Conservation (phyloP, 2,888 invertebrate genomes). For the Macrosoma leucophasiata region DNA sequence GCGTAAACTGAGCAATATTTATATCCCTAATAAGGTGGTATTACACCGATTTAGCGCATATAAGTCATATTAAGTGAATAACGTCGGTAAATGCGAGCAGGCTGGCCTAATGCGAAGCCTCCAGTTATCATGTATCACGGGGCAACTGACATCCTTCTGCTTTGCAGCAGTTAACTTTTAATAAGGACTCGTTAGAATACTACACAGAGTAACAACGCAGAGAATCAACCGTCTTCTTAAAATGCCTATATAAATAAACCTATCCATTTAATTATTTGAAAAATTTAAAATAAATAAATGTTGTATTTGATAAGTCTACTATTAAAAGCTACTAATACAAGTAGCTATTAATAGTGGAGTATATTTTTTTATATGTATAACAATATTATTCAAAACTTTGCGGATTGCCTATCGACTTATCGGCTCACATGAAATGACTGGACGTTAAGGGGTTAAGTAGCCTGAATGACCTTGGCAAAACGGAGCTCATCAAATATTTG, state of each 20-base stretch:
- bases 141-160: conserved; percentile 43
- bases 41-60: conserved; percentile 44
- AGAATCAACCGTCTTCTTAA: conserved; percentile 20
- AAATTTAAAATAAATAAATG: background rate
- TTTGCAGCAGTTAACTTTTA: conserved; percentile 52
- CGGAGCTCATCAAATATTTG: too few species aligned
- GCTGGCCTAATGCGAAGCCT: conserved; percentile 58
- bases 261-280: too few species aligned
- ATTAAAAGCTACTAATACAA: too few species aligned
- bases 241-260: too few species aligned
- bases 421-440: too few species aligned
- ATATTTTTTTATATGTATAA: too few species aligned
- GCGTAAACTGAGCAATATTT: conserved; percentile 44
- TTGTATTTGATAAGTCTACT: background rate
- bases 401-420: too few species aligned
- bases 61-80: conserved; percentile 67
- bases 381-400: too few species aligned
- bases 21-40: conserved; percentile 47
- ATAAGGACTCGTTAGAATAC: conserved; percentile 54
- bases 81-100: conserved; percentile 46
- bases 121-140: conserved; percentile 69
- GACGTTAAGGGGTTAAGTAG: too few species aligned
- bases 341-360: too few species aligned
- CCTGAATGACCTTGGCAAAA: too few species aligned
- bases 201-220: conserved; percentile 38